Evolutionary conservation across 1,140 invertebrate genomes (phyloP), one percentile per base, ranked within the genome.

Genomic region (Araneus ventricosus): DNA sequence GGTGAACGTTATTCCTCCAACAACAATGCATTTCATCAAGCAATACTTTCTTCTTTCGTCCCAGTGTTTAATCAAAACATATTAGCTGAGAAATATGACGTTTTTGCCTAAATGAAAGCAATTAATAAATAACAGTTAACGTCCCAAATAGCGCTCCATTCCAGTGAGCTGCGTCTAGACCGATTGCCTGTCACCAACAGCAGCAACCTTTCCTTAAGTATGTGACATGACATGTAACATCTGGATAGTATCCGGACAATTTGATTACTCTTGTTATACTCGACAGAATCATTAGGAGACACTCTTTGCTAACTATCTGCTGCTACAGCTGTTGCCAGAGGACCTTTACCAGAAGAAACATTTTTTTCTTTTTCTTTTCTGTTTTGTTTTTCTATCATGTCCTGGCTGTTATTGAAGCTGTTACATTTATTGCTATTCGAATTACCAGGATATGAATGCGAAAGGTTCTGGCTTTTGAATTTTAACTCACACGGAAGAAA

Each of bases 201-300:
- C 70, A 34, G 17, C 20, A 37, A 75, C 34, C 70, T 37, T 37
- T 75, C 27, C 70, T 34, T 22, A 34, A 75, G 70, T 75, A 75
- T 75, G 27, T 30, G 80, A 52, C 41, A 82, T 45, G 80, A 52
- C 80, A 82, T 27, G 80, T 6, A 82, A 52, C 80, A 82, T 82
- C 41, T 52, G 79, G 79, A 39, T 20, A 41, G 41, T 52, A 27
- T 27, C 37, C 22, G 39, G 41, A 27, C 80, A 41, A 82, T 82
- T 82, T 82, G 80, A 82, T 82, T 82, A 82, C 80, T 82, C 80
- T 82, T 82, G 80, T 82, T 52, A 52, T 17, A 45, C 24, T 82
- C 80, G 80, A 82, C 80, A 45, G 39, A 52, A 27, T 82, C 80
- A 82, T 82, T 82, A 82, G 45, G 45, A 82, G 80, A 45, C 24